phyloP scores from a whole-genome alignment of 1,140 invertebrate genomes.

The Nephotettix cincticeps region DNA sequence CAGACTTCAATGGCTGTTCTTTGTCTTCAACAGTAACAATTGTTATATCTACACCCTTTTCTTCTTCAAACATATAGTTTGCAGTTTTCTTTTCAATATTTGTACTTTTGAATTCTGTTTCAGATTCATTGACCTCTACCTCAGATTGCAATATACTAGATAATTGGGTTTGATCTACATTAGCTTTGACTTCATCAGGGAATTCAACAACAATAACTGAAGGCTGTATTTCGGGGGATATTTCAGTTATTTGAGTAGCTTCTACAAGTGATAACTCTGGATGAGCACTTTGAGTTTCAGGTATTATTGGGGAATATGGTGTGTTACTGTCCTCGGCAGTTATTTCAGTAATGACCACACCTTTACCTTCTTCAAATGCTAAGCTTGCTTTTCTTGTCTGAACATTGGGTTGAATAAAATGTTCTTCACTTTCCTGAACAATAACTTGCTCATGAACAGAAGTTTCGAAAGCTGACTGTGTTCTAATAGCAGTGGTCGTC shows the following conservation, averaged over 20 bases:
- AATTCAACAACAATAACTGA: slow-evolving; percentile 43
- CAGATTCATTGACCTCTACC: slow-evolving; percentile 52
- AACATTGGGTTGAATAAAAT: slow-evolving; percentile 24
- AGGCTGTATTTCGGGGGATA: slow-evolving; percentile 45
- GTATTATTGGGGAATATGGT: slow-evolving; percentile 44
- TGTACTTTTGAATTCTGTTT: slow-evolving; percentile 47
- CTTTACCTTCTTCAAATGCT: slow-evolving; percentile 51
- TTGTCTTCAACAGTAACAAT: slow-evolving; percentile 44
- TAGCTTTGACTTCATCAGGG: slow-evolving; percentile 45
- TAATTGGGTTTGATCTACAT: slow-evolving; percentile 48
- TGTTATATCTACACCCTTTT: slow-evolving; percentile 37
- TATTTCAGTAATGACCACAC: slow-evolving; percentile 53
- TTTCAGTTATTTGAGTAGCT: slow-evolving; percentile 49
- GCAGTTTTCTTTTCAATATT: slow-evolving; percentile 38
- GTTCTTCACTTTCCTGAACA: slow-evolving; percentile 41
- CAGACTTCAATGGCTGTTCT: slow-evolving; percentile 42
- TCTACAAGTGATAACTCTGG: slow-evolving; percentile 41
- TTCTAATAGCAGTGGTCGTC: slow-evolving; percentile 42
- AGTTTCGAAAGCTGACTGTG: slow-evolving; percentile 44
- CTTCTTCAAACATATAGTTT: slow-evolving; percentile 42
- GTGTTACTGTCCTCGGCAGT: slow-evolving; percentile 43
- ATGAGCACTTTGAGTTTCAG: slow-evolving; percentile 29
- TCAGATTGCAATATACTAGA: slow-evolving; percentile 54
- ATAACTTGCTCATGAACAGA: slow-evolving; percentile 42
- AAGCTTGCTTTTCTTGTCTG: slow-evolving; percentile 38